Conservation (phyloP, 2,888 invertebrate species). For the Melolontha melolontha region DNA sequence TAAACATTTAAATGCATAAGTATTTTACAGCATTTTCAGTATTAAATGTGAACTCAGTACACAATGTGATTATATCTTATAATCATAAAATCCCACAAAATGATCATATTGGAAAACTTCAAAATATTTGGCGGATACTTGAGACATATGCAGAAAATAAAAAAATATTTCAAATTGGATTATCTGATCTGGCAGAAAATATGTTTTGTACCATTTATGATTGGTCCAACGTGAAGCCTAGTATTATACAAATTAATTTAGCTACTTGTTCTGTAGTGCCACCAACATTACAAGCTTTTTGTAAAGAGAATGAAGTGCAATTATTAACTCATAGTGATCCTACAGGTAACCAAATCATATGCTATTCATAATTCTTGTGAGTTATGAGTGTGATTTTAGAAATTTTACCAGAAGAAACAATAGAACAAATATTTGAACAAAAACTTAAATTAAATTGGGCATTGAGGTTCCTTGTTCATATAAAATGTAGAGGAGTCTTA, state of each 20-base stretch:
- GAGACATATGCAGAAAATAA: constrained; percentile 77
- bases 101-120: constrained; percentile 72
- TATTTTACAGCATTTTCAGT: constrained; percentile 75
- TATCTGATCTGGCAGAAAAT: constrained; percentile 89
- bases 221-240: constrained; percentile 84
- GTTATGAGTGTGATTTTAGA: constrained; percentile 62
- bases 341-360: constrained; percentile 71
- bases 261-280: constrained; percentile 96
- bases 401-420: constrained; percentile 69
- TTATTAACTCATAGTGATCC: constrained; percentile 96
- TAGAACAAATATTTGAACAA: constrained; percentile 71
- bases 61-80: constrained; percentile 86
- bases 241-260: constrained; percentile 92
- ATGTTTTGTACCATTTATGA: constrained; percentile 81
- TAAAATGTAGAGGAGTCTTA: constrained; percentile 92
- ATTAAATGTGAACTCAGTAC: constrained; percentile 79
- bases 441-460: constrained; percentile 78
- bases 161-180: constrained; percentile 81
- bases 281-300: constrained; percentile 88
- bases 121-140: constrained; percentile 81
- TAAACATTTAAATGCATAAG: constrained; percentile 32
- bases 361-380: constrained; percentile 7
- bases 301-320: constrained; percentile 91
- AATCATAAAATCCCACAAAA: constrained; percentile 66
- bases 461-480: constrained; percentile 87